Evolutionary conservation across 2,888 invertebrate genomes (phyloP), one percentile per base, ranked within the genome.

Genomic region (Thysanoteuthis rhombus): DNA sequence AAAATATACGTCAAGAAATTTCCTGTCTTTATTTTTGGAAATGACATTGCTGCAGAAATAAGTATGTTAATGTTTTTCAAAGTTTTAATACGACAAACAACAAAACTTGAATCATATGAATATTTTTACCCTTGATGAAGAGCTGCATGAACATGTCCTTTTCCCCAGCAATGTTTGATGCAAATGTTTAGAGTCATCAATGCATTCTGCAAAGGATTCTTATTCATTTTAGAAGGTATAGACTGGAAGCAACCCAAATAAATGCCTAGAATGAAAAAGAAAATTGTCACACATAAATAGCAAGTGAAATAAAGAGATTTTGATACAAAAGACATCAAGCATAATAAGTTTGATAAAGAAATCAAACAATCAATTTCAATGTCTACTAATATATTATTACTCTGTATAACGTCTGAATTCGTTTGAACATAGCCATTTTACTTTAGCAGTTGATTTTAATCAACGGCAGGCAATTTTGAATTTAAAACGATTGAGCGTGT

Each of bases 111-210:
- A 36, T 12, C 16, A 19, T 39, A 32, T 32, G 19, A n/a, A 92
- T 45, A 12, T 42, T 32, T 45, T 92, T 92, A 92, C 92, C 92
- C 92, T 92, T 45, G 40, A 19, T 42, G 25, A n/a, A 92, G 39
- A n/a, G 92, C 92, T 12, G 92, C 92, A 40, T 92, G 45, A 40
- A 39, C n/a, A 92, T 45, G 38, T n/a, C 92, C 92, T 10, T 40
- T 45, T 42, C 45, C 4, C 92, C 92, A 92, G n/a, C 92, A 92
- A 45, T 92, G 32, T 92, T 45, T 19, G 8, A 40, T 39, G 42
- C 92, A 92, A 38, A 42, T 92, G 92, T 92, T 32, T 45, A 92
- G 45, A 92, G 92, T 92, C 92, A 92, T 92, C 16, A 32, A 45
- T 45, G 32, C 2, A 42, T 32, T 32, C 5, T 22, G n/a, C 10